Conservation (phyloP, 2,888 invertebrate species). For the Tetranychus piercei region DNA sequence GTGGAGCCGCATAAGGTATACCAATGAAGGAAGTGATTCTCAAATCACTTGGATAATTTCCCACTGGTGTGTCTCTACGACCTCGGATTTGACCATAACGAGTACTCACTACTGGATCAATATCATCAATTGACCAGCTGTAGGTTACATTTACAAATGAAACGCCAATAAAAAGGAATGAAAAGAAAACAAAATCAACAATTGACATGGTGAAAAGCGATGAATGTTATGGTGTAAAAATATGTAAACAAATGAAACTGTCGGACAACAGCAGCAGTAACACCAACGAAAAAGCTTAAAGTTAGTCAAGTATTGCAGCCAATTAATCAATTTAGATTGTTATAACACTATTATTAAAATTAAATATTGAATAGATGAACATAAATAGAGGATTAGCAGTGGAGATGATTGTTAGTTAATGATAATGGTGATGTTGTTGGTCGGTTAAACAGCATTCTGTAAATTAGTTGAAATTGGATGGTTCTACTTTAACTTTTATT, state of each 20-base stretch:
- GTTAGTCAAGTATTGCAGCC: no score
- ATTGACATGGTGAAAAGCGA: background rate
- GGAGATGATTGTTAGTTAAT: background rate
- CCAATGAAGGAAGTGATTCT: slow-evolving; percentile 15
- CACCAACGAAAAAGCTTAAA: no score
- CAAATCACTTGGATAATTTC: background rate
- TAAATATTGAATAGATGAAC: no score
- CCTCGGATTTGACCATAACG: slow-evolving; percentile 13
- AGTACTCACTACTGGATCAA: slow-evolving; percentile 14
- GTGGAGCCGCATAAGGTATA: slow-evolving; percentile 19
- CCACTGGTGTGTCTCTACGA: no score
- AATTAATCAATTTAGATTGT: no score
- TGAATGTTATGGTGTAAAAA: background rate
- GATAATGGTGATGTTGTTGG: background rate
- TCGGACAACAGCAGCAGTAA: background rate
- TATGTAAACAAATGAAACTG: background rate
- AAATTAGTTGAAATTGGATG: background rate
- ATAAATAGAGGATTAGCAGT: background rate
- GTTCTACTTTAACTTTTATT: background rate
- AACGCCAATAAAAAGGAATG: background rate
- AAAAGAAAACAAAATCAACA: background rate
- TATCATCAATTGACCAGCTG: background rate
- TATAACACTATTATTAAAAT: no score
- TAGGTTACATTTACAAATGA: background rate
- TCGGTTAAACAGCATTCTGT: background rate